Evolutionary conservation across 2,888 invertebrate species (phyloP).

Genomic region (Standfussiana lucernea): DNA sequence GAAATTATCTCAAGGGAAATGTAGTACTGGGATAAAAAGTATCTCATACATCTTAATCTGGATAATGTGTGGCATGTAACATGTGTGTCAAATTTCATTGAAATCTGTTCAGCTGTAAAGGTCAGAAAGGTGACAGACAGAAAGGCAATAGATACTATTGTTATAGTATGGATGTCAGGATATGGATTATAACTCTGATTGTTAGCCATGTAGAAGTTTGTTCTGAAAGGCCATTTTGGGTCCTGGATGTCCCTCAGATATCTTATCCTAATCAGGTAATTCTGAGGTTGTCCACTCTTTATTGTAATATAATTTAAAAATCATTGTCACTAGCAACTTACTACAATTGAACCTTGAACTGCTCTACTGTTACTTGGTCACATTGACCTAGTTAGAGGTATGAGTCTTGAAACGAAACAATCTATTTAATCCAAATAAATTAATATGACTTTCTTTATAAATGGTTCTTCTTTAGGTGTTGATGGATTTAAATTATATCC

Average conservation of each 20-base stretch:
- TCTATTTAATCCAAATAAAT: too few species aligned
- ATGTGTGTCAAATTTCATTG: background rate
- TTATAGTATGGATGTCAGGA: too few species aligned
- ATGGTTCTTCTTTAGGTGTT: background rate
- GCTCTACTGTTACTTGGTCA: constrained; percentile 22
- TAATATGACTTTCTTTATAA: background rate
- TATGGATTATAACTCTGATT: background rate
- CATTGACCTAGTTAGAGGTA: constrained; percentile 24
- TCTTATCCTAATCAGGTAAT: background rate
- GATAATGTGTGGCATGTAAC: too few species aligned
- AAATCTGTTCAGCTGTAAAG: background rate
- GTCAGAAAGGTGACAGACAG: background rate
- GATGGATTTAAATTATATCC: too few species aligned
- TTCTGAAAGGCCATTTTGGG: background rate
- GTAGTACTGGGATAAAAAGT: background rate
- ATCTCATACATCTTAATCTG: background rate
- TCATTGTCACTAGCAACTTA: background rate
- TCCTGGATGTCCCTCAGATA: background rate
- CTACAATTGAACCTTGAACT: constrained; percentile 7
- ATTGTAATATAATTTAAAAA: constrained; percentile 6
- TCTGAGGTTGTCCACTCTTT: background rate
- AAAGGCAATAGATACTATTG: too few species aligned
- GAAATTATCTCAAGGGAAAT: background rate
- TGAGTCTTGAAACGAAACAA: background rate
- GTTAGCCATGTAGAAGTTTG: background rate